Evolutionary conservation across 2,888 invertebrate genomes (phyloP).

Genomic region (Eupeodes latifasciatus): DNA sequence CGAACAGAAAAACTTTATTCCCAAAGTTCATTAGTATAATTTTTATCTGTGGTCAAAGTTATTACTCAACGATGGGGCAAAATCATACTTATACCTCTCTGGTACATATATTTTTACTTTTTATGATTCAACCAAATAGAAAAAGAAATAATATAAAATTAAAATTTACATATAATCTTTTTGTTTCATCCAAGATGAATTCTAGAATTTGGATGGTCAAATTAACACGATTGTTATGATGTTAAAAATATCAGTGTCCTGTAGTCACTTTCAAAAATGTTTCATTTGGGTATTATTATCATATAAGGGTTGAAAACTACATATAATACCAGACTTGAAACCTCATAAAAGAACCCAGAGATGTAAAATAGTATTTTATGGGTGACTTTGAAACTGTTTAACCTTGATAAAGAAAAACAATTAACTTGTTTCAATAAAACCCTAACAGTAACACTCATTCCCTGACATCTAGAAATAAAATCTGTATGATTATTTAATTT

Average conservation of each 20-base stretch:
- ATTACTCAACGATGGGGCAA: background rate
- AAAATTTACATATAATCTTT: slow-evolving; percentile 21
- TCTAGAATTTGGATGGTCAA: slow-evolving; percentile 22
- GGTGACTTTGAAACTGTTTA: too few species aligned
- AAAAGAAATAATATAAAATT: background rate
- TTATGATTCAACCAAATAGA: background rate
- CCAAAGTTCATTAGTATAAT: slow-evolving; percentile 2
- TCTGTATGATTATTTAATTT: too few species aligned
- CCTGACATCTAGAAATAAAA: too few species aligned
- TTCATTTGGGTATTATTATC: too few species aligned
- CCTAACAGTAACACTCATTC: too few species aligned
- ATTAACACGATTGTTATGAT: slow-evolving; percentile 19
- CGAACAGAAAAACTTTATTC: slow-evolving; percentile 7
- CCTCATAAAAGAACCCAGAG: too few species aligned
- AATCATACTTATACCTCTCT: background rate
- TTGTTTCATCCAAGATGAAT: background rate
- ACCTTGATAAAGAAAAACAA: too few species aligned
- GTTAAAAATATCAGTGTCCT: background rate
- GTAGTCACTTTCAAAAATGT: background rate
- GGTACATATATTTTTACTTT: background rate
- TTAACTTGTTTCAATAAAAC: too few species aligned
- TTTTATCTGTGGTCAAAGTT: slow-evolving; percentile 13
- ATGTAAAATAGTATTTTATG: too few species aligned
- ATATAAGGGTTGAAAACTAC: too few species aligned
- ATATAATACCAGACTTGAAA: too few species aligned